These are phyloP conservation scores for Cosmopolites sordidus DNA, from an alignment of 2,888 invertebrate species.

Conservation along the genomic window DNA sequence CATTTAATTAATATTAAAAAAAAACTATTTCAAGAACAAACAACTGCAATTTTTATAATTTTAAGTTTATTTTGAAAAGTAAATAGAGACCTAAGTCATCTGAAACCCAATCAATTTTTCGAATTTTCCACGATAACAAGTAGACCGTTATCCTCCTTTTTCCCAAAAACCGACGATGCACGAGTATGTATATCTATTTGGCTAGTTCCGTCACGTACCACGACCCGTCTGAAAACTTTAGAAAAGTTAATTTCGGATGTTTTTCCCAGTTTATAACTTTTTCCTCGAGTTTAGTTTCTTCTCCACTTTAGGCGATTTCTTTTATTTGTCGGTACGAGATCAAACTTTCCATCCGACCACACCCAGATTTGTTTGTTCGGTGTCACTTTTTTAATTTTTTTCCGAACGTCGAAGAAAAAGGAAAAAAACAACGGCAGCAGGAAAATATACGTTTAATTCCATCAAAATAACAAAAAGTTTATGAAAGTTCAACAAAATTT, in stretches of 20 bases:
- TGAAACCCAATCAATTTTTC: slow-evolving; percentile 16
- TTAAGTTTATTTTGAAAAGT: no score
- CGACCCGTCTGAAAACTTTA: slow-evolving; percentile 21
- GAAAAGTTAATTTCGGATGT: slow-evolving; percentile 19
- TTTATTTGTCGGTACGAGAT: slow-evolving; percentile 20
- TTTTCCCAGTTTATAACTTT: slow-evolving; percentile 21
- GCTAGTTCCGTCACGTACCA: slow-evolving; percentile 17
- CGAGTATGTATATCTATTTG: slow-evolving; percentile 13
- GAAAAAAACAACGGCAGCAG: no score
- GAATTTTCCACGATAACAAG: slow-evolving; percentile 4
- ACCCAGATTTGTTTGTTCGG: slow-evolving; percentile 9
- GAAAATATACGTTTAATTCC: no score
- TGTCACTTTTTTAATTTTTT: no score
- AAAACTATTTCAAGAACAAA: no score
- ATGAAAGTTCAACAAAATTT: no score
- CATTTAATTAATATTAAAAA: no score
- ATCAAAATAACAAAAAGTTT: no score
- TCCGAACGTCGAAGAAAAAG: no score
- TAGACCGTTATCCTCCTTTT: not conserved
- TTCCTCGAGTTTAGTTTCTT: slow-evolving; percentile 11
- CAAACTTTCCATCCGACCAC: slow-evolving; percentile 5
- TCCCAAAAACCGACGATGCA: not conserved
- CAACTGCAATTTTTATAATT: no score
- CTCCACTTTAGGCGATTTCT: slow-evolving; percentile 11
- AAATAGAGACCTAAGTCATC: no score